A percentile compares a stretch with the other conserved stretches of the same genome.
phyloP scores from a whole-genome alignment of 2,113 vertebrate genomes.

The Macrotus californicus region DNA sequence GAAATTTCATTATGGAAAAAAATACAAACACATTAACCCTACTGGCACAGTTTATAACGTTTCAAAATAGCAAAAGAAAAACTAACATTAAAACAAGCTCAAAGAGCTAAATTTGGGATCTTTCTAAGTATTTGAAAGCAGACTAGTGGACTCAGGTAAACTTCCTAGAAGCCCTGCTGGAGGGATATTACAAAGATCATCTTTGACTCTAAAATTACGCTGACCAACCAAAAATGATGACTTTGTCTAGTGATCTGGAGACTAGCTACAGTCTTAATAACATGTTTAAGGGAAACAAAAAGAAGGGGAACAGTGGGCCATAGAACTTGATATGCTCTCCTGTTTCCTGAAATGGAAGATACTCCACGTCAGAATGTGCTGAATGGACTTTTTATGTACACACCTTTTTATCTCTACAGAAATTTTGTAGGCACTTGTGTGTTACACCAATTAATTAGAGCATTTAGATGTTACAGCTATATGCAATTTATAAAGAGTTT shows the following conservation, averaged over 20 bases:
- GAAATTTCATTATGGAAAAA: background rate
- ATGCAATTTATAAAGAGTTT: constrained; percentile 44
- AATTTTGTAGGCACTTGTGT: background rate
- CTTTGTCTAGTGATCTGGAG: background rate
- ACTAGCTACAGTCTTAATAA: background rate
- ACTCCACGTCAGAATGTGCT: background rate
- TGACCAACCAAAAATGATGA: background rate
- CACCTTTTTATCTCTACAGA: background rate
- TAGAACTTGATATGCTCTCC: background rate
- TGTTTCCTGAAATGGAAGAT: background rate
- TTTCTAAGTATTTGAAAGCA: constrained; percentile 3
- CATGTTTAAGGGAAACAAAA: background rate
- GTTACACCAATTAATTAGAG: constrained; percentile 25
- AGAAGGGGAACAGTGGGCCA: background rate
- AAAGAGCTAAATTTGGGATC: background rate
- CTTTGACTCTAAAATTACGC: background rate
- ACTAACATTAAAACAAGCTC: background rate
- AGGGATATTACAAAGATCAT: background rate
- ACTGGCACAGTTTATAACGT: background rate
- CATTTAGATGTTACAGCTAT: constrained; percentile 17
- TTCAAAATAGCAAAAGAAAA: constrained; percentile 18
- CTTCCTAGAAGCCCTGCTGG: background rate
- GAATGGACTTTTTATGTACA: background rate
- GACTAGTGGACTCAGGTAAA: background rate
- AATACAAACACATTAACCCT: background rate